Evolutionary conservation across 2,113 vertebrate genomes (phyloP).

Genomic region (Neolamprologus caudopunctatus): DNA sequence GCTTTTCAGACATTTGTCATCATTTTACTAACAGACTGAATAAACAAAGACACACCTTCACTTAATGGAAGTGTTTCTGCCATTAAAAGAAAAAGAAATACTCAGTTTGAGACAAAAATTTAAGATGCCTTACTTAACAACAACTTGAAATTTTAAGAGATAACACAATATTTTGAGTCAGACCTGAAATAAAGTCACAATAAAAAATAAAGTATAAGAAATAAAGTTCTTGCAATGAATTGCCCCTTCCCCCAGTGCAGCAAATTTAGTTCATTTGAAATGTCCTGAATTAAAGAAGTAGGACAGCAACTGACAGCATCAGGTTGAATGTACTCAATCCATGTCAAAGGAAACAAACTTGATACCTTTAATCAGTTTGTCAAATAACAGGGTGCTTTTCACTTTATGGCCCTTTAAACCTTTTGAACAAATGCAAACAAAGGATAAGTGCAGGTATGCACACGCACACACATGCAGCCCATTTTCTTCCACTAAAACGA

Average conservation of each 20-base stretch:
- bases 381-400: slow-evolving; percentile 15
- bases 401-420: slow-evolving; percentile 20
- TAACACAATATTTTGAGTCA: rapidly evolving
- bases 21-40: not conserved
- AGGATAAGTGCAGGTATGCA: not conserved
- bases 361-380: slow-evolving; percentile 18
- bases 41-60: not conserved
- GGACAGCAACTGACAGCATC: not conserved
- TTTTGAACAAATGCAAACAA: not conserved
- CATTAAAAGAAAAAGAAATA: not conserved
- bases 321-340: not conserved
- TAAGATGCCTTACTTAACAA: not conserved
- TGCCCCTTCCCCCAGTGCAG: not conserved
- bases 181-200: not conserved
- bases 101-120: not conserved
- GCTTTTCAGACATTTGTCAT: not conserved
- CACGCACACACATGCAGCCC: not conserved
- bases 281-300: not conserved
- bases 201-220: not conserved
- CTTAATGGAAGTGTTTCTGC: not conserved
- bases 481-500: not conserved
- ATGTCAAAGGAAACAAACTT: slow-evolving; percentile 23
- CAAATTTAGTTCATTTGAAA: not conserved
- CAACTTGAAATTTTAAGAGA: not conserved
- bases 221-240: not conserved